Conservation (phyloP, 2,888 invertebrate genomes). For the Andrena marginata region DNA sequence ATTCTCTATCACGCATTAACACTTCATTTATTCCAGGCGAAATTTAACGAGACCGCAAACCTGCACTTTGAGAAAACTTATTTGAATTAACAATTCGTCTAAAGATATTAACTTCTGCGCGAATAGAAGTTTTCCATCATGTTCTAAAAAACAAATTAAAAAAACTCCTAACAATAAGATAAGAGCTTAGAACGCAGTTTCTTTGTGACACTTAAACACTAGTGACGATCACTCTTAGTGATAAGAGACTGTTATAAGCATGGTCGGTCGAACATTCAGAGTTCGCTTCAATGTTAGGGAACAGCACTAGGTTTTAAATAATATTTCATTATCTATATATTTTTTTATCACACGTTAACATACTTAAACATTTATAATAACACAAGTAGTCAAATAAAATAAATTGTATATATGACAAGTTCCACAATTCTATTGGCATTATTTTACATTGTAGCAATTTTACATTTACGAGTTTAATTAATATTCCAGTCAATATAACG, state of each 20-base stretch:
- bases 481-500: conserved; percentile 23
- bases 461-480: conserved; percentile 8
- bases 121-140: not conserved
- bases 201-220: not conserved
- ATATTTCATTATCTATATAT: conserved; percentile 34
- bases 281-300: not conserved
- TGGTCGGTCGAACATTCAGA: not conserved
- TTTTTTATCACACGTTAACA: conserved; percentile 32
- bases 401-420: conserved; percentile 19
- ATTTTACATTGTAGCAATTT: conserved; percentile 28
- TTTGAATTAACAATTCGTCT: not conserved
- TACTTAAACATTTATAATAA: conserved; percentile 44
- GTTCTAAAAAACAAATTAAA: not conserved
- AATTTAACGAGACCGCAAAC: not conserved
- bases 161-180: not conserved
- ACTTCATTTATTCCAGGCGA: not conserved
- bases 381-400: conserved; percentile 31
- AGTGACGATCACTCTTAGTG: not conserved
- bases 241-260: not conserved
- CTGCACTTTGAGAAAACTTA: not conserved
- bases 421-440: conserved; percentile 39
- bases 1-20: not conserved
- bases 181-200: not conserved
- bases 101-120: not conserved
- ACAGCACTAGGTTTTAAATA: conserved; percentile 29